Conservation (phyloP, 2,888 invertebrate species). For the Chelonus formosanus region DNA sequence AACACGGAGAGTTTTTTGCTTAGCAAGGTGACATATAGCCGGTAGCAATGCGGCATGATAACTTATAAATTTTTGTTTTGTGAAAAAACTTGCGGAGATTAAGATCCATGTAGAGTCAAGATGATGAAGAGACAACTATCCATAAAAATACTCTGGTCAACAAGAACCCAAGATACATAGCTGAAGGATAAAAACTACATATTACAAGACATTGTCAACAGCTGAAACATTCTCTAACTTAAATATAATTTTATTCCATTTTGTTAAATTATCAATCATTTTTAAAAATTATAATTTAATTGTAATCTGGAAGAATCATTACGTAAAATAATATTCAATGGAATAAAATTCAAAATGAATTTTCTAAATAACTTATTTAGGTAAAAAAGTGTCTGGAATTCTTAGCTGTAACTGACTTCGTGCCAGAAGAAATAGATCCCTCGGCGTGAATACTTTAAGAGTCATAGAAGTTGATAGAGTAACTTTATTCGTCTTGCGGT, state of each 20-base stretch:
- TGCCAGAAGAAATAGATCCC: conserved; percentile 20
- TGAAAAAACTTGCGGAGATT: conserved; percentile 16
- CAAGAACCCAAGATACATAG: too few species aligned
- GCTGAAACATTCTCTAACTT: background rate
- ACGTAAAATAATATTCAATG: too few species aligned
- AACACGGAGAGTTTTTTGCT: background rate
- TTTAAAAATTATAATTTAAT: too few species aligned
- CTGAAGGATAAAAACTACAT: too few species aligned
- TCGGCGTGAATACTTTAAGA: conserved; percentile 30
- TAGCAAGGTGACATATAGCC: conserved; percentile 33
- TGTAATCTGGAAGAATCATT: too few species aligned
- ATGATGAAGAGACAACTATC: background rate
- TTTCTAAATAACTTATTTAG: background rate
- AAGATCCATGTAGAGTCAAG: conserved; percentile 13
- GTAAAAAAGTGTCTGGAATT: conserved; percentile 3
- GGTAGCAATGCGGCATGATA: conserved; percentile 22
- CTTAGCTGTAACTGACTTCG: background rate
- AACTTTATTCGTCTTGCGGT: conserved; percentile 33
- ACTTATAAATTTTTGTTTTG: conserved; percentile 26
- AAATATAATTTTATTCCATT: background rate
- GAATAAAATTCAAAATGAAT: background rate
- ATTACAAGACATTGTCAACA: too few species aligned
- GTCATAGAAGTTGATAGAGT: conserved; percentile 20
- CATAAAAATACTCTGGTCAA: too few species aligned
- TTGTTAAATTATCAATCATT: background rate